Conservation (phyloP, 2,113 vertebrate genomes). For the Colius striatus region DNA sequence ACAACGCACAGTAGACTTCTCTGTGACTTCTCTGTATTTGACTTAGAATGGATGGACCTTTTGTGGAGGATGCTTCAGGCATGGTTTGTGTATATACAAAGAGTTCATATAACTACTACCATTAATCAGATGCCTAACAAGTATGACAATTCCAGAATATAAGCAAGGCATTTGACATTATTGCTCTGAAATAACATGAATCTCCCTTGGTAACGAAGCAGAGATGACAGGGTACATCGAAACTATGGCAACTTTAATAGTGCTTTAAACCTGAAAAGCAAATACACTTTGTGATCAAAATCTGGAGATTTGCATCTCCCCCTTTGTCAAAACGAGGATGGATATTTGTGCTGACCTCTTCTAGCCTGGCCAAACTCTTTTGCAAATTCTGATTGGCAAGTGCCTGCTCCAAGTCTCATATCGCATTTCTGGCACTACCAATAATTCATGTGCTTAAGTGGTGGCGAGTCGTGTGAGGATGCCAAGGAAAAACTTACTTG, state of each 20-base stretch:
- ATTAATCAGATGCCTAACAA: constrained; percentile 56
- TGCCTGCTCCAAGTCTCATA: not conserved
- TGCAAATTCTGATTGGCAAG: not conserved
- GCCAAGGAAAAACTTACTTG: constrained; percentile 62
- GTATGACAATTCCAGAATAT: not conserved
- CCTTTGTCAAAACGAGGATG: not conserved
- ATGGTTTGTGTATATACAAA: not conserved
- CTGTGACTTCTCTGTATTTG: not conserved
- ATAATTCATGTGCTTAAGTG: constrained; percentile 1
- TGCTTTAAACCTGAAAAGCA: not conserved
- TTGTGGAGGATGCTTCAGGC: constrained; percentile 21
- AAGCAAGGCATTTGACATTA: constrained; percentile 13
- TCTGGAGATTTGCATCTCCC: not conserved
- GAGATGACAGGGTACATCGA: not conserved
- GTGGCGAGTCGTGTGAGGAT: constrained; percentile 21
- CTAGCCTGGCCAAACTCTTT: not conserved
- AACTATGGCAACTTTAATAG: not conserved
- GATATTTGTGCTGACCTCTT: constrained; percentile 7
- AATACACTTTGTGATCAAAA: constrained; percentile 11
- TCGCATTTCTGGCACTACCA: constrained; percentile 4
- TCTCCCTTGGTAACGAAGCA: not conserved
- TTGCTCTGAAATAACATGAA: not conserved
- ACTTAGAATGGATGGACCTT: not conserved
- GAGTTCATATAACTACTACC: constrained; percentile 10
- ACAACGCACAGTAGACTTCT: not conserved